A percentile compares a stretch with the other conserved stretches of the same genome.
phyloP scores from a whole-genome alignment of 2,113 vertebrate species.

The Lepisosteus osseus region DNA sequence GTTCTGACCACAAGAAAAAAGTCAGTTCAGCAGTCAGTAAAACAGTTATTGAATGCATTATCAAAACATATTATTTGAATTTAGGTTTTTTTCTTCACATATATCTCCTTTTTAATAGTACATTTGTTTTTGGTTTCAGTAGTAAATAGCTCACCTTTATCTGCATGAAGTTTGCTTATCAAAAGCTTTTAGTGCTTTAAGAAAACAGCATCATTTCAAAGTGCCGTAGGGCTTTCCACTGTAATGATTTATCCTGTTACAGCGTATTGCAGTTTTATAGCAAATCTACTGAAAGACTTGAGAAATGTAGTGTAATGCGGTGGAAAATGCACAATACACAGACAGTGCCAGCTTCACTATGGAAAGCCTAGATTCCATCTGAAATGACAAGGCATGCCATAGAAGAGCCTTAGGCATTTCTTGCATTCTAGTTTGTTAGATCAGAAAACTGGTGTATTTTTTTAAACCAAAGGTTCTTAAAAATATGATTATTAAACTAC shows the following conservation, averaged over 20 bases:
- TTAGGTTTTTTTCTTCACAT: too few relatives aligned
- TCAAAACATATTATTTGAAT: too few relatives aligned
- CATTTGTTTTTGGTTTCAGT: not conserved
- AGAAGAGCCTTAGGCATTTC: slow-evolving; percentile 58
- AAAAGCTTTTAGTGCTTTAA: not conserved
- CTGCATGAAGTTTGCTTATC: not conserved
- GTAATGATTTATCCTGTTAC: slow-evolving; percentile 54
- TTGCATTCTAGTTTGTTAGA: slow-evolving; percentile 65
- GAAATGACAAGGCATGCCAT: slow-evolving; percentile 73
- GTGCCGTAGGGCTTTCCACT: slow-evolving; percentile 46
- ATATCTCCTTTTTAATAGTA: too few relatives aligned
- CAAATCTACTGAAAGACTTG: slow-evolving; percentile 52
- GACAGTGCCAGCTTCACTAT: slow-evolving; percentile 63
- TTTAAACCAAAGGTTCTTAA: slow-evolving; percentile 61
- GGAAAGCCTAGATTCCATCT: slow-evolving; percentile 61
- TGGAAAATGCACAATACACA: slow-evolving; percentile 57
- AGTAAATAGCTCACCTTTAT: not conserved
- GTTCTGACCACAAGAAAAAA: too few relatives aligned
- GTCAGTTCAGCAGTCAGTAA: too few relatives aligned
- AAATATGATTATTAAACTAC: slow-evolving; percentile 47
- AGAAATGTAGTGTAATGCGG: slow-evolving; percentile 44
- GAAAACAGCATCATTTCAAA: slow-evolving; percentile 15
- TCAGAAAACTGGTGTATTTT: slow-evolving; percentile 55
- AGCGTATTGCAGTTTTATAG: slow-evolving; percentile 46
- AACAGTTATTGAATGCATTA: too few relatives aligned